Percentiles rank a stretch among this genome's conserved stretches.
Evolutionary conservation across 2,113 vertebrate species (phyloP).

Genomic region (Cryptoleucopteryx plumbea): DNA sequence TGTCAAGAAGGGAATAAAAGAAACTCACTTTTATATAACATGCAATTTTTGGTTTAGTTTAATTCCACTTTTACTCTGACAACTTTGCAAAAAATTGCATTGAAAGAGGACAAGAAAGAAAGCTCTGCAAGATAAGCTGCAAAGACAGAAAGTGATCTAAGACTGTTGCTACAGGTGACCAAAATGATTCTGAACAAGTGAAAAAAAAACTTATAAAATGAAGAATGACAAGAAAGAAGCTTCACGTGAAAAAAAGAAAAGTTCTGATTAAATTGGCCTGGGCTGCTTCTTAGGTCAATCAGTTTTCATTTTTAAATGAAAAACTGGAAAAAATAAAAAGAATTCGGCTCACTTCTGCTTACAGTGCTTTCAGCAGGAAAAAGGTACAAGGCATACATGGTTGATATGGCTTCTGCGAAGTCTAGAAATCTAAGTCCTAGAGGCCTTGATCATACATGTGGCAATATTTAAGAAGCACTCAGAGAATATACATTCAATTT

Average conservation of each 20-base stretch:
- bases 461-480: background rate
- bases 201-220: background rate
- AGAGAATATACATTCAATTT: background rate
- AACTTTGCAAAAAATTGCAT: background rate
- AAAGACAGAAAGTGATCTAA: background rate
- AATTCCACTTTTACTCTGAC: background rate
- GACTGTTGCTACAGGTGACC: background rate
- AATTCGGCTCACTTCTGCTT: background rate
- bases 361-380: background rate
- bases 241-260: background rate
- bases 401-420: background rate
- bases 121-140: background rate
- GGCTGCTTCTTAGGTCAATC: background rate
- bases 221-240: background rate
- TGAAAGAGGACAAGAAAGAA: background rate
- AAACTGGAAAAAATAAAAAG: background rate
- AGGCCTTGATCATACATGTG: background rate
- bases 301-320: background rate
- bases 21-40: background rate
- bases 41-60: background rate
- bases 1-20: conserved; percentile 5
- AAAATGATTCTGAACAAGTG: background rate
- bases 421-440: background rate
- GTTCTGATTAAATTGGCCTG: background rate
- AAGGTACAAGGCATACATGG: background rate